phyloP scores from a whole-genome alignment of 2,797 vertebrate genomes.

The Pogonophryne albipinna region DNA sequence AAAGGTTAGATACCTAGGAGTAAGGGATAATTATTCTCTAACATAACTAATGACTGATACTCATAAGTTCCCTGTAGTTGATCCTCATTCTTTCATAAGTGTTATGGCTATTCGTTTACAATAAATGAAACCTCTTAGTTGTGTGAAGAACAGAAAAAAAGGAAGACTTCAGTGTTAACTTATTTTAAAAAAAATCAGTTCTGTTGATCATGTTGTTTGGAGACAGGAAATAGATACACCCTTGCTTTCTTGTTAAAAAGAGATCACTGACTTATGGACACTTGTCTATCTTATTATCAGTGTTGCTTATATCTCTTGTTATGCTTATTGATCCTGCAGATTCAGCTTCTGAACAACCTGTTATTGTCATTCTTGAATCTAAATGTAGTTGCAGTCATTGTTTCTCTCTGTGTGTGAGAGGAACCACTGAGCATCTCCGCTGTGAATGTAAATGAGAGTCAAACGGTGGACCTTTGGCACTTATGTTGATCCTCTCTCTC shows the following conservation, averaged over 20 bases:
- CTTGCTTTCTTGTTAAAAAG: neutral
- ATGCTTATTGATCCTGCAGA: neutral
- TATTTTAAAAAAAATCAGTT: no score
- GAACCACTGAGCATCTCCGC: neutral
- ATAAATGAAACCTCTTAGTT: no score
- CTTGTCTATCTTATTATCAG: neutral
- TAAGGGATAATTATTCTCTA: no score
- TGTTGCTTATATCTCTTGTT: neutral
- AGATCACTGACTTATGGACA: neutral
- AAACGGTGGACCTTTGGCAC: constrained; percentile 11
- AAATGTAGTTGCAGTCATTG: neutral
- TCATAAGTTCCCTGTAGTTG: neutral
- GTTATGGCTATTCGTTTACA: no score
- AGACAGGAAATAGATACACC: neutral
- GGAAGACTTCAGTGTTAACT: no score
- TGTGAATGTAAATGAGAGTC: constrained; percentile 37
- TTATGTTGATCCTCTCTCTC: constrained; percentile 7
- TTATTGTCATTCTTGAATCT: constrained; percentile 18
- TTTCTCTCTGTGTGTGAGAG: neutral
- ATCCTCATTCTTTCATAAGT: neutral
- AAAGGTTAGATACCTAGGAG: no score
- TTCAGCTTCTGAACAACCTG: constrained; percentile 6
- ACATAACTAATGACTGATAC: neutral
- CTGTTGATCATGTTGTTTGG: no score
- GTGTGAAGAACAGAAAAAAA: no score